These are phyloP conservation scores for Periophthalmus modestus DNA, from an alignment of 2,113 vertebrate species.

Conservation along the genomic window DNA sequence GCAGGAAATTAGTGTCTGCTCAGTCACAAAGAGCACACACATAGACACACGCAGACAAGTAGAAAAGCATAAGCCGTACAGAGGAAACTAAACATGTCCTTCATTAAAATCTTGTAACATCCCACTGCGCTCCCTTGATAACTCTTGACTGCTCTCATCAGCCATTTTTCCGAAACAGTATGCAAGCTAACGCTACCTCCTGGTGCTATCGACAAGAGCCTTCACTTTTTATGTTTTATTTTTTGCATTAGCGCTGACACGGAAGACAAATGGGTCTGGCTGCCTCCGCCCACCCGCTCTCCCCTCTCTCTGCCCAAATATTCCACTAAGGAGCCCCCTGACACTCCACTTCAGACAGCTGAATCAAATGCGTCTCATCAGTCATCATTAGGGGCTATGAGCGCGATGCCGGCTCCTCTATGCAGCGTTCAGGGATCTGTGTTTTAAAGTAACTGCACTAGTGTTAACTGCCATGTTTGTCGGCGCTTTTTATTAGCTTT, in stretches of 20 bases:
- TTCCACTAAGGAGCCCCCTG: conserved; percentile 60
- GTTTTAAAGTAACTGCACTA: conserved; percentile 12
- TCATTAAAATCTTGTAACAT: conserved; percentile 67
- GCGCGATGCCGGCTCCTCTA: conserved; percentile 18
- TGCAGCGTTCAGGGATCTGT: conserved; percentile 5
- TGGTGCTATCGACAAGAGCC: conserved; percentile 34
- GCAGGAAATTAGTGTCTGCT: conserved; percentile 79
- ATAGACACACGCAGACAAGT: conserved; percentile 17
- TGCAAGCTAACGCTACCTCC: conserved; percentile 32
- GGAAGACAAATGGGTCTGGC: conserved; percentile 54
- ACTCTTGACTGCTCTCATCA: conserved; percentile 55
- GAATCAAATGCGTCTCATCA: conserved; percentile 65
- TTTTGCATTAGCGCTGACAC: conserved; percentile 42
- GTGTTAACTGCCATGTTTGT: conserved; percentile 13
- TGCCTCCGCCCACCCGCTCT: conserved; percentile 40
- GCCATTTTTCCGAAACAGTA: conserved; percentile 44
- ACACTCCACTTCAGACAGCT: conserved; percentile 54
- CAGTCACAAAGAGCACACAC: conserved; percentile 48
- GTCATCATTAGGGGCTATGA: conserved; percentile 66
- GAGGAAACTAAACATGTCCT: conserved; percentile 67
- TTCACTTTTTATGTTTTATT: conserved; percentile 17
- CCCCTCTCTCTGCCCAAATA: conserved; percentile 54
- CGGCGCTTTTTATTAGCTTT: neutral
- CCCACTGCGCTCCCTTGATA: conserved; percentile 57
- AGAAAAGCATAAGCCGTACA: conserved; percentile 39